phyloP scores from a whole-genome alignment of 2,888 invertebrate species.

The Acronicta psi region DNA sequence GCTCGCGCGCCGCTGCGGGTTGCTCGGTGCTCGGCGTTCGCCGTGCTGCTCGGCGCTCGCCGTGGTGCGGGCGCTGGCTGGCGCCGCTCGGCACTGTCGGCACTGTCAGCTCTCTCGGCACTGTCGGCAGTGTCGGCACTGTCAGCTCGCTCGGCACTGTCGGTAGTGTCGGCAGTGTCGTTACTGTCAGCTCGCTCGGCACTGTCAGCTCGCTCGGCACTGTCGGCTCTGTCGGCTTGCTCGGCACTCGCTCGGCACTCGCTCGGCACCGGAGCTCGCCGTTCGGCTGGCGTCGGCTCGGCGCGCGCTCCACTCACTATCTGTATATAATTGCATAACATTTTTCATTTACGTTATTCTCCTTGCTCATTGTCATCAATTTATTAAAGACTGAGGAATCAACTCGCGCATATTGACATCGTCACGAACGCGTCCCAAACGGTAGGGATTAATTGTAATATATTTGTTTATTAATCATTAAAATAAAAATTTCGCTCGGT shows the following conservation, averaged over 20 bases:
- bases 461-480: slow-evolving; percentile 75
- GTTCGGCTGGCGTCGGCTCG: neutral
- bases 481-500: slow-evolving; percentile 73
- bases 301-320: slow-evolving; percentile 65
- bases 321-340: slow-evolving; percentile 87
- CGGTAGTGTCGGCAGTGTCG: too few species aligned
- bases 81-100: slow-evolving; percentile 46
- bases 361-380: slow-evolving; percentile 89
- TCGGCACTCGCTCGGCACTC: too few species aligned
- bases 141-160: too few species aligned
- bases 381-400: slow-evolving; percentile 89
- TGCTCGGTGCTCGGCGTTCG: slow-evolving; percentile 16
- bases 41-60: slow-evolving; percentile 4
- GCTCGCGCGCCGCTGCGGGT: slow-evolving; percentile 46
- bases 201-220: slow-evolving; percentile 46
- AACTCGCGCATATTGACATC: slow-evolving; percentile 87
- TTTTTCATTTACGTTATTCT: slow-evolving; percentile 86
- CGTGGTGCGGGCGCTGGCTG: too few species aligned
- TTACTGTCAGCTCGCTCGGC: slow-evolving; percentile 58
- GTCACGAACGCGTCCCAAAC: slow-evolving; percentile 84
- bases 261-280: neutral
- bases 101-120: slow-evolving; percentile 46
- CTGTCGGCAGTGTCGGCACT: slow-evolving; percentile 6
- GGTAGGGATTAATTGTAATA: slow-evolving; percentile 81
- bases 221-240: slow-evolving; percentile 7